These are phyloP conservation scores for Dicyrtomina minuta DNA, from an alignment of 2,888 invertebrate species.

Conservation along the genomic window DNA sequence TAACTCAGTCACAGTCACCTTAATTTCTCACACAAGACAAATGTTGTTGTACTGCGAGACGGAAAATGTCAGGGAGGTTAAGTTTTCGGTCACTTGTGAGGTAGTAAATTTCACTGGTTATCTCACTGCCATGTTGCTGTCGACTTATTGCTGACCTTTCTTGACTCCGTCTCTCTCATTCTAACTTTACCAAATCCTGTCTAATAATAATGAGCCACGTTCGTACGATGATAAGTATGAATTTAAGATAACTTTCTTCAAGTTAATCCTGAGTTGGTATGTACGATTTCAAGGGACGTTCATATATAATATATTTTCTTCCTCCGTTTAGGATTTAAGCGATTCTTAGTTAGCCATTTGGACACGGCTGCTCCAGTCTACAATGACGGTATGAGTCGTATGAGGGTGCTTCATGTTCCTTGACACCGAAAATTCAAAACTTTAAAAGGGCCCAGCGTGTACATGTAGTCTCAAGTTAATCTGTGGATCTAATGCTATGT, in stretches of 20 bases:
- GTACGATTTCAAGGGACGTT: no score
- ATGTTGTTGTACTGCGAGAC: no score
- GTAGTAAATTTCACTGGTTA: slow-evolving; percentile 28
- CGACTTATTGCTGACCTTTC: slow-evolving; percentile 24
- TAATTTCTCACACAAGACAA: no score
- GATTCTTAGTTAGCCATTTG: slow-evolving; percentile 12
- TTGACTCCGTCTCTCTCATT: neutral
- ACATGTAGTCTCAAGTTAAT: no score
- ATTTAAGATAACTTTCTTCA: neutral
- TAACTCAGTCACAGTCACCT: no score
- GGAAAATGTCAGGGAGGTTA: slow-evolving; percentile 15
- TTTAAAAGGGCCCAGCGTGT: no score
- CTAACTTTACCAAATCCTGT: neutral
- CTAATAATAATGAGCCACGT: no score
- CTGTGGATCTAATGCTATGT: no score
- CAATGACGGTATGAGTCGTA: neutral
- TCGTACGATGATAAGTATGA: no score
- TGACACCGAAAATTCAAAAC: neutral
- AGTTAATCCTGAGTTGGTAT: neutral
- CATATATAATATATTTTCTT: no score
- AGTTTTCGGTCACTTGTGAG: slow-evolving; percentile 20
- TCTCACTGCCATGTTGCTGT: slow-evolving; percentile 22
- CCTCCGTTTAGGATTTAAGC: no score
- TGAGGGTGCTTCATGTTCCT: slow-evolving; percentile 16
- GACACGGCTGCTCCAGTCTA: slow-evolving; percentile 16